Evolutionary conservation across 2,113 vertebrate species (phyloP).

Genomic region (Hypanus sabinus): DNA sequence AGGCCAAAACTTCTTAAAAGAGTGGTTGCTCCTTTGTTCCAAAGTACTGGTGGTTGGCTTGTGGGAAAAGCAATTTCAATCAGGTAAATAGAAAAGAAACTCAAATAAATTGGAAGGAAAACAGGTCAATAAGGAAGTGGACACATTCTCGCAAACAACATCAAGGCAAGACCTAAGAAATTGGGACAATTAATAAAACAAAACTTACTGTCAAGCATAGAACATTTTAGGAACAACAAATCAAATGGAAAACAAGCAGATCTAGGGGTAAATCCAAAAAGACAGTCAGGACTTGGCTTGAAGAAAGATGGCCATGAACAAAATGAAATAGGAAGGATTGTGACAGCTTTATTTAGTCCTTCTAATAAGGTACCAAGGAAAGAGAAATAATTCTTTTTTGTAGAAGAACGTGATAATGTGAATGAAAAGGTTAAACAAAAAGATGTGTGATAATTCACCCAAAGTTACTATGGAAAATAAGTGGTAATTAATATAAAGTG

Average conservation of each 20-base stretch:
- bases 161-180: not conserved
- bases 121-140: not conserved
- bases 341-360: not conserved
- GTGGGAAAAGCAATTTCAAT: not conserved
- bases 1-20: too few relatives aligned
- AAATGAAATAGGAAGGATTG: not conserved
- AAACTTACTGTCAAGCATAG: not conserved
- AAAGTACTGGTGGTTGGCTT: not conserved
- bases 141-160: not conserved
- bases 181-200: not conserved
- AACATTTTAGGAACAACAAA: not conserved
- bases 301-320: not conserved
- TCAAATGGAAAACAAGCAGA: not conserved
- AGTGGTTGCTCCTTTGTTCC: not conserved
- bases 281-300: too few relatives aligned
- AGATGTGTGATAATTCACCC: not conserved
- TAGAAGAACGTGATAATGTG: not conserved
- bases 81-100: not conserved
- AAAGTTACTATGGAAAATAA: not conserved
- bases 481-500: not conserved
- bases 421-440: not conserved
- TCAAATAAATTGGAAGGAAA: not conserved
- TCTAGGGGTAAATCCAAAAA: not conserved
- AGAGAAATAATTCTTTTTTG: not conserved
- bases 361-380: not conserved